Conservation (phyloP, 2,888 invertebrate species). For the Polyploca ridens region DNA sequence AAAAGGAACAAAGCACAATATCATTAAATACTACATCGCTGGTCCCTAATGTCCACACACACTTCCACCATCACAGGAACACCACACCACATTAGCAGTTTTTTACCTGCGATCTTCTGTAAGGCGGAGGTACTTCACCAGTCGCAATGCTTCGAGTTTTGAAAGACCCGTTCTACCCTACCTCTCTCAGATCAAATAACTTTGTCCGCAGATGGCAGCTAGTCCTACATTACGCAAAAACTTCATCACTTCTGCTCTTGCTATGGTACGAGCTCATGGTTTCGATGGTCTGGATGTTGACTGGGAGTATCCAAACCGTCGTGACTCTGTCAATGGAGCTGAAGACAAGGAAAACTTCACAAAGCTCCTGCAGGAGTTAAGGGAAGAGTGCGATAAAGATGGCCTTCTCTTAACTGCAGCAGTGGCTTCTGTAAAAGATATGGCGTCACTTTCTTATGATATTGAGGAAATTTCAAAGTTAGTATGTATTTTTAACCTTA, state of each 20-base stretch:
- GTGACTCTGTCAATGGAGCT: constrained; percentile 72
- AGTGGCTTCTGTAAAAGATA: constrained; percentile 79
- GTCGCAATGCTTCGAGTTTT: too few species aligned
- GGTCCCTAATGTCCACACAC: too few species aligned
- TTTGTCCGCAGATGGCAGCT: constrained; percentile 65
- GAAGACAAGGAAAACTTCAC: constrained; percentile 81
- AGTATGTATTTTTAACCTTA: constrained; percentile 28
- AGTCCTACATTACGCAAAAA: constrained; percentile 65
- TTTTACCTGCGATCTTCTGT: too few species aligned
- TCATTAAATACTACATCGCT: too few species aligned
- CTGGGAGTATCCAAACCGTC: constrained; percentile 88
- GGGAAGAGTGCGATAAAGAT: constrained; percentile 77
- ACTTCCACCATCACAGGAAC: too few species aligned
- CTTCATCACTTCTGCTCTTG: constrained; percentile 84
- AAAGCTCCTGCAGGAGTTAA: constrained; percentile 81
- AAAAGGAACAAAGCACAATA: too few species aligned
- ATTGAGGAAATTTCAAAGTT: constrained; percentile 82
- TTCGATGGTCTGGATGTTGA: constrained; percentile 90
- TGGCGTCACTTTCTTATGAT: constrained; percentile 84
- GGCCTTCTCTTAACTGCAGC: constrained; percentile 85
- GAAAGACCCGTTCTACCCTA: too few species aligned
- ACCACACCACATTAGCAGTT: too few species aligned
- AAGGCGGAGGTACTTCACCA: too few species aligned
- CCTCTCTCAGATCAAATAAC: not conserved
- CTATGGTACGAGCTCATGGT: constrained; percentile 80